These are phyloP conservation scores for Lagopus muta DNA, from an alignment of 2,113 vertebrate species.

Conservation along the genomic window DNA sequence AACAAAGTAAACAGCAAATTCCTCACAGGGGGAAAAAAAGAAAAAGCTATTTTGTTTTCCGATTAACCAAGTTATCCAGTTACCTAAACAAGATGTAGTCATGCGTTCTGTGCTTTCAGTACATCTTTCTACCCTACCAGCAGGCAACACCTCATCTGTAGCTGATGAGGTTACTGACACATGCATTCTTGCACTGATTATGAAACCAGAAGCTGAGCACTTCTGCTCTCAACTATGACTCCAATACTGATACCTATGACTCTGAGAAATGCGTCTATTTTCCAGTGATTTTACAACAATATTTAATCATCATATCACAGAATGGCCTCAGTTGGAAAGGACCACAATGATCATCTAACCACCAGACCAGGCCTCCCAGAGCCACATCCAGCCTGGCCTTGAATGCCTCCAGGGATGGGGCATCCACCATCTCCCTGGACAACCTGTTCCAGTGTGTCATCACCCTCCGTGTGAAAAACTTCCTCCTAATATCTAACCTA, in stretches of 20 bases:
- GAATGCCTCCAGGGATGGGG: too few species aligned
- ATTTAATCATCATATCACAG: neutral
- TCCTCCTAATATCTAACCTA: too few species aligned
- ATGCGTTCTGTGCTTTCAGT: conserved; percentile 11
- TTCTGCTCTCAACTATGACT: neutral
- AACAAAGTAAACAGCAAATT: conserved; percentile 56
- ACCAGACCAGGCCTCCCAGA: too few species aligned
- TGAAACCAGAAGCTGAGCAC: neutral
- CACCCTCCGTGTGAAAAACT: too few species aligned
- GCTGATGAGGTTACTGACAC: neutral
- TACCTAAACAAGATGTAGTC: conserved; percentile 3
- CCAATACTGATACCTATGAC: rapidly evolving
- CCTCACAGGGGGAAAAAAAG: neutral
- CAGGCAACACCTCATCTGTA: neutral
- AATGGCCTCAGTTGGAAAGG: too few species aligned
- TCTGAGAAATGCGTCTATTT: neutral
- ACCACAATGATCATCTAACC: too few species aligned
- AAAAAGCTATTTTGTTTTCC: neutral
- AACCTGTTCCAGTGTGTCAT: too few species aligned
- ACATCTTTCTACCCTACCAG: neutral
- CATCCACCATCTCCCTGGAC: too few species aligned
- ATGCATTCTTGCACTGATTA: neutral
- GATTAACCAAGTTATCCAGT: conserved; percentile 1
- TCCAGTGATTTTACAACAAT: neutral
- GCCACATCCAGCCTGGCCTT: too few species aligned